Evolutionary conservation across 2,797 vertebrate species (phyloP), one percentile per base, ranked within the genome.

Genomic region (Fistularia commersonii): DNA sequence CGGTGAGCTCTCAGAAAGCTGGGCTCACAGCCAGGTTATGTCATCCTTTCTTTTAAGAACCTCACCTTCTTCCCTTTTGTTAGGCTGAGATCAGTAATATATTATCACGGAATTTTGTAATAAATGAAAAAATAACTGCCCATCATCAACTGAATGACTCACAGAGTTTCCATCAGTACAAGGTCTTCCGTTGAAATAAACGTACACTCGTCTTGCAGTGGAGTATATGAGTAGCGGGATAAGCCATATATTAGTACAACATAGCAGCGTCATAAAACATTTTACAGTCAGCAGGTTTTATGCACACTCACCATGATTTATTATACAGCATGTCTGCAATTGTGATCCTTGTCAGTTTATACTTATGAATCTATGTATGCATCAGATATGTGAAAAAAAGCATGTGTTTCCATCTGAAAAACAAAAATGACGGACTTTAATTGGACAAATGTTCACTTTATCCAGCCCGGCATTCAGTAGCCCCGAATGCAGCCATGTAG

Each of bases 1-100:
- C 57, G 63, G 89, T 96, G 84, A 97, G 89, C 87, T 87, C 83
- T 65, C 55, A 46, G 83, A 69, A 76, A 84, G 80, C 61, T 69
- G 80, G 88, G 74, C 82, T 80, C 57, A 2, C 81, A 74, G 83
- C 89, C 91, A 92, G 90, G 87, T 93, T 92, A 92, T 88, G 84
- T 90, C 85, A 87, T 79, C 70, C 44, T 51, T 68, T 54, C 42
- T 54, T 66, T 74, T 58, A 72, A 66, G 64, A 72, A 53, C 45
- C 61, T 79, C 80, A 79, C 74, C 72, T 70, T 76, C 45, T 57
- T 34, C 50, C 32, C 32, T 54, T 38, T 34, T 41, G 47, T 37
- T 23, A 54, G 51, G 60, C 48, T n/a, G 13, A 46, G 43, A 55
- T 61, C 51, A 50, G 31, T n/a, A 40, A 45, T 57, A 32, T 37